Evolutionary conservation across 2,113 vertebrate genomes (phyloP), one percentile per base, ranked within the genome.

Genomic region (Mohoua ochrocephala): DNA sequence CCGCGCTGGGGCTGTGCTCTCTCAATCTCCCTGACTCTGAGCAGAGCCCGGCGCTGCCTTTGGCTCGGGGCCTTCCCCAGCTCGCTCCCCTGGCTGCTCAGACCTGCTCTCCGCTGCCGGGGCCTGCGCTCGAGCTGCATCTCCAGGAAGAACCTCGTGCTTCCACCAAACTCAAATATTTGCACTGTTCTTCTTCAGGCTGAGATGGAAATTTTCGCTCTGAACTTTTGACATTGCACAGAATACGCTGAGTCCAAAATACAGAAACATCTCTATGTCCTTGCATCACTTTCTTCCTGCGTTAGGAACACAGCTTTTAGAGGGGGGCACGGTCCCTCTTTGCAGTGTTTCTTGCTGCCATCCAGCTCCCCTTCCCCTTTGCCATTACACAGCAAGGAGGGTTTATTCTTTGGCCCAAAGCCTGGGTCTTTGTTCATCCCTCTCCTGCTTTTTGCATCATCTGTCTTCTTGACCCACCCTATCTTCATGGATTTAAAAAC

Each of bases 401-500:
- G 84, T 68, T 96, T 81, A 35, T 78, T 73, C 69, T 93, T 89
- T 96, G 94, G 94, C 89, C 78, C 77, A 82, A 82, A 82, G 89
- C 95, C 96, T 73, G 33, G 3, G 41, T 61, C 77, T 93, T 95
- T 96, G 61, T 94, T 96, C 94, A 84, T 84, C 77, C 61, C 41
- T 85, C 71, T 91, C 37, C 45, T 89, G 10, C 60, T 84, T 92
- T 95, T 83, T 95, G 77, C 74, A 47, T 96, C 77, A 91, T 96
- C 70, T 76, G 41, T 96, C 87, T 96, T 94, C 94, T 94, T 89
- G 94, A 96, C 65, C 87, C 91, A 91, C 91, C 95, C 94, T 93
- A 87, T 93, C 93, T 91, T 92, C 77, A 18, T 2, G 7, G 70
- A 53, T 87, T 96, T 87, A 85, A 84, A 94, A 96, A 54, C 90